A percentile compares a stretch with the other conserved stretches of the same genome.
Conservation (phyloP, 2,797 vertebrate species). For the Tolypeutes matacus region DNA sequence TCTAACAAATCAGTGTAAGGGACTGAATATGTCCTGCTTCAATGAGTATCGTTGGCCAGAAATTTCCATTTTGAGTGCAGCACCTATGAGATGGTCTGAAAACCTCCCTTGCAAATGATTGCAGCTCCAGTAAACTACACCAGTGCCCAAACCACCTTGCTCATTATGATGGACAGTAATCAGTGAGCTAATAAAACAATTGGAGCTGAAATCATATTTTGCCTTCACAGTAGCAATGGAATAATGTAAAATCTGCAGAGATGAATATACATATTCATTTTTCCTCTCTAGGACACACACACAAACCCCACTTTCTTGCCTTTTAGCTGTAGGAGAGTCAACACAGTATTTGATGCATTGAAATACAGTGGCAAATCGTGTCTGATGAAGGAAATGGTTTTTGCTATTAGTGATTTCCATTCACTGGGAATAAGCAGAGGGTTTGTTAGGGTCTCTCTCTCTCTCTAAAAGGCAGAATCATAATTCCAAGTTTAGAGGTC, state of each 20-base stretch:
- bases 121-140: conserved; percentile 71
- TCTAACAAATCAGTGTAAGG: conserved; percentile 68
- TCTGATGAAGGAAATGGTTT: neutral
- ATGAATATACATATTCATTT: neutral
- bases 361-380: neutral
- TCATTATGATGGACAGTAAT: conserved; percentile 77
- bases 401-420: neutral
- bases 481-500: conserved; percentile 59
- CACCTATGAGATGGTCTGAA: neutral
- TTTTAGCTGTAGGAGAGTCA: neutral
- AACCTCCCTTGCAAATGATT: conserved; percentile 8
- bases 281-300: neutral
- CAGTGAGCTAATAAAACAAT: conserved; percentile 73
- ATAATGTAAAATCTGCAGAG: conserved; percentile 61
- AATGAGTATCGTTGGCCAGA: conserved; percentile 58
- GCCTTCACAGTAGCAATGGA: conserved; percentile 65
- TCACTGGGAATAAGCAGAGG: conserved; percentile 35
- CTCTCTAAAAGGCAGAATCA: conserved; percentile 52
- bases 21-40: conserved; percentile 70
- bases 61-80: conserved; percentile 56
- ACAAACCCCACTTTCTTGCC: neutral
- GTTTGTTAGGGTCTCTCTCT: conserved; percentile 58
- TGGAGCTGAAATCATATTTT: conserved; percentile 76
- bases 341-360: neutral
- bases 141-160: conserved; percentile 67